A percentile compares a stretch with the other conserved stretches of the same genome.
phyloP scores from a whole-genome alignment of 1,140 invertebrate genomes.

The Ips nitidus region DNA sequence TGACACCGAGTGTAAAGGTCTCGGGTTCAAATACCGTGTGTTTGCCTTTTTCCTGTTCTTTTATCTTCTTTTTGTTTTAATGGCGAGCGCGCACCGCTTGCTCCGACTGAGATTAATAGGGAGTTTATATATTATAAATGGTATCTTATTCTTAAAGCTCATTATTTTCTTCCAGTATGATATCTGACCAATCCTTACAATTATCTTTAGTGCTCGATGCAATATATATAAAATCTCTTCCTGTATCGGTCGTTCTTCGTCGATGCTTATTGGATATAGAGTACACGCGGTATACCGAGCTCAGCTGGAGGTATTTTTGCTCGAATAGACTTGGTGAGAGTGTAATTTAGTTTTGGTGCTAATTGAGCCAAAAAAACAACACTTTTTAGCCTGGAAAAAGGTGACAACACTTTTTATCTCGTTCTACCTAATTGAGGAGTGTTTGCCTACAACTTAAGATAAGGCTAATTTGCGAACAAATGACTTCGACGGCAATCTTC shows the following conservation, averaged over 20 bases:
- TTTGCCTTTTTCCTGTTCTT: slow-evolving; percentile 35
- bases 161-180: slow-evolving; percentile 38
- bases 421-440: too few relatives aligned
- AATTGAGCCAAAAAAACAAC: not conserved
- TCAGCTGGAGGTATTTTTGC: slow-evolving; percentile 16
- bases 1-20: slow-evolving; percentile 48
- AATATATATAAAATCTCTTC: slow-evolving; percentile 39
- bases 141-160: slow-evolving; percentile 37
- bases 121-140: slow-evolving; percentile 45
- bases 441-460: too few relatives aligned
- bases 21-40: slow-evolving; percentile 49
- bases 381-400: not conserved
- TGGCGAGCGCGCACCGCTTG: slow-evolving; percentile 35
- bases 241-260: slow-evolving; percentile 27
- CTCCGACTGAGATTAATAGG: slow-evolving; percentile 47
- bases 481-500: too few relatives aligned
- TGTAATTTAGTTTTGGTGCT: slow-evolving; percentile 7
- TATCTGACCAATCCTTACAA: slow-evolving; percentile 39
- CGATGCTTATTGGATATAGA: slow-evolving; percentile 33
- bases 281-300: not conserved
- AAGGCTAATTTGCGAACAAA: too few relatives aligned
- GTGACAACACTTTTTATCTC: too few relatives aligned
- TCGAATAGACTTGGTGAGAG: slow-evolving; percentile 19
- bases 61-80: slow-evolving; percentile 39
- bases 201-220: slow-evolving; percentile 36